These are phyloP conservation scores for Todiramphus saurophagus DNA, from an alignment of 2,113 vertebrate genomes.

Conservation along the genomic window DNA sequence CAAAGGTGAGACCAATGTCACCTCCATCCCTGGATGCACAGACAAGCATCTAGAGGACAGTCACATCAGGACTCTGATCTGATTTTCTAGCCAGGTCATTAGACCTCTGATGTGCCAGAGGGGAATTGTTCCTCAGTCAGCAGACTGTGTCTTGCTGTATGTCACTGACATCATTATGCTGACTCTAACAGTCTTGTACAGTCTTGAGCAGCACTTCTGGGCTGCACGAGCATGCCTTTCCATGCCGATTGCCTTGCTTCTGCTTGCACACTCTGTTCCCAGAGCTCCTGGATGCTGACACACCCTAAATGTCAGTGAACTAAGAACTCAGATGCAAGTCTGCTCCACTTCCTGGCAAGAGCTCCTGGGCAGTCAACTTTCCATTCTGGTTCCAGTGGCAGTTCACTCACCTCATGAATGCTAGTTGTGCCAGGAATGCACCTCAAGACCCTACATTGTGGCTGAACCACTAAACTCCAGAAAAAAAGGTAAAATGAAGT, in stretches of 20 bases:
- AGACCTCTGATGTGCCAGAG: neutral
- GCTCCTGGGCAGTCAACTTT: neutral
- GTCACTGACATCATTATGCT: neutral
- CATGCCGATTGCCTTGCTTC: neutral
- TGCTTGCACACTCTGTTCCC: conserved; percentile 34
- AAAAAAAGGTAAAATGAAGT: neutral
- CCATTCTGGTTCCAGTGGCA: neutral
- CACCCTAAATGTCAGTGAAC: neutral
- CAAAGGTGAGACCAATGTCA: neutral
- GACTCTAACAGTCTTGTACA: neutral
- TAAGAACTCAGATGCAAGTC: neutral
- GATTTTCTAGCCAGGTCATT: neutral
- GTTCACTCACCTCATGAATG: neutral
- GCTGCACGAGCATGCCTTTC: neutral
- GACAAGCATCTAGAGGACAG: neutral
- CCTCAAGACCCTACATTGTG: neutral
- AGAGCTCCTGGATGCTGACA: conserved; percentile 14
- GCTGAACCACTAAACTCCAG: neutral
- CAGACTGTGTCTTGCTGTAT: neutral
- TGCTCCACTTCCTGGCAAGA: neutral
- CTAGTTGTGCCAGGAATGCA: neutral
- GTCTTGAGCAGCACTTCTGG: neutral
- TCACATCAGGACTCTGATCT: neutral
- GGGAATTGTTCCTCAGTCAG: neutral
- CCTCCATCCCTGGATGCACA: neutral